Base-by-base conservation (phyloP, 2,888 invertebrate species). In the Drosophila quinaria region DNA sequence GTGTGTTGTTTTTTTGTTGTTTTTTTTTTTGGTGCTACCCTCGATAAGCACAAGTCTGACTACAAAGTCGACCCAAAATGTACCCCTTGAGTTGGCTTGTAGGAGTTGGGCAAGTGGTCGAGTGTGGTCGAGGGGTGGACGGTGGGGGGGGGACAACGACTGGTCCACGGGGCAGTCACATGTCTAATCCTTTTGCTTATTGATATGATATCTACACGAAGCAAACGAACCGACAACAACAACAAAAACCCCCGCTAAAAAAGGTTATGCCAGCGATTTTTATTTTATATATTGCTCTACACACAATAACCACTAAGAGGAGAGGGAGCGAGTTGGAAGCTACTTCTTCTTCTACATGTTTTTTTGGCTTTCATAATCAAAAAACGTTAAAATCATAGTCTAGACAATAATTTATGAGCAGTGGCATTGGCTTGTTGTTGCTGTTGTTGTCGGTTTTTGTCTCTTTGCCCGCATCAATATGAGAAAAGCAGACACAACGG, bases 351-450 rank as follows among this genome's bases (percentile, higher is more conserved):
- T 70, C 76, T 75, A 46, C 70, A 54, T 64, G 71, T 78, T 70
- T 73, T 72, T 73, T 81, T 81, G 68, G 75, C 79, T 84, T 84
- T 86, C 87, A 91, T 91, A 91, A 91, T 91, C 91, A 91, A 91
- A 91, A 91, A 91, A 91, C 91, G 90, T 91, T 91, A 91, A 91
- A 91, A 91, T 91, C 92, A 91, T 91, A 91, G 91, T 91, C 91
- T 91, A 91, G 91, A 91, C 92, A 91, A 91, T 91, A 91, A 91
- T 91, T 91, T 91, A 91, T 91, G 92, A 91, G 91, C 76, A 71
- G 64, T 62, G 74, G 35, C 52, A 56, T 56, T 51, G 70, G 56
- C 59, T 69, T 71, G 47, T 33, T 33, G 39, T 50, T 54, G 17
- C 19, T 39, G 54, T 61, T 63, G 68, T 55, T 63, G 51, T 74